phyloP scores from a whole-genome alignment of 1,140 invertebrate genomes.

The Lasaia peninsularis region DNA sequence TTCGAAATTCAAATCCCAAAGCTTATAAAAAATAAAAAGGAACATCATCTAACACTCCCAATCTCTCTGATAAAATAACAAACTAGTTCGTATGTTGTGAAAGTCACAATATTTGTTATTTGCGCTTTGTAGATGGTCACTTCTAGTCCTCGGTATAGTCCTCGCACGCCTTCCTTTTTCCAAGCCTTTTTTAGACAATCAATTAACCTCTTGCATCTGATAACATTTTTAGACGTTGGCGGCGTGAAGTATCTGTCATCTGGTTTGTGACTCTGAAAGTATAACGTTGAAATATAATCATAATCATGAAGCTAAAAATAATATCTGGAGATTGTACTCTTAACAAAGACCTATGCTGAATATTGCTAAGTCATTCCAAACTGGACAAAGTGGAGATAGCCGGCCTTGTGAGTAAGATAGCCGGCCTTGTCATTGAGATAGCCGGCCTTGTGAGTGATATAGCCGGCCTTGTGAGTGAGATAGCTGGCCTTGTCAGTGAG shows the following conservation, averaged over 20 bases:
- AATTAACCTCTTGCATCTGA: slow-evolving; percentile 38
- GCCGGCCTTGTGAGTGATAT: too few species aligned
- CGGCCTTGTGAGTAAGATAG: too few species aligned
- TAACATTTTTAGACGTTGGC: slow-evolving; percentile 35
- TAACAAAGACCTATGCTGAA: too few species aligned
- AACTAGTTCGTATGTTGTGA: slow-evolving; percentile 56
- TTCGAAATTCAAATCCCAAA: not conserved
- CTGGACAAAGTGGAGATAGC: too few species aligned
- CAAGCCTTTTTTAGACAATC: slow-evolving; percentile 38
- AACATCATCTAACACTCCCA: slow-evolving; percentile 1
- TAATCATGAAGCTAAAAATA: too few species aligned
- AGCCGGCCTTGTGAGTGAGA: too few species aligned
- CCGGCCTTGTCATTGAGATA: too few species aligned
- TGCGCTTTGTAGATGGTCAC: slow-evolving; percentile 55
- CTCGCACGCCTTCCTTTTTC: slow-evolving; percentile 38
- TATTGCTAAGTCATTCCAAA: too few species aligned
- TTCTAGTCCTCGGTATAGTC: slow-evolving; percentile 47
- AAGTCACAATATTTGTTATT: slow-evolving; percentile 46
- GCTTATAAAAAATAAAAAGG: not conserved
- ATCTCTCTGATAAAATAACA: slow-evolving; percentile 46
- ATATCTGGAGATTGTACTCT: too few species aligned
- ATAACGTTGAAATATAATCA: not conserved
- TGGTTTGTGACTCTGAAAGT: slow-evolving; percentile 49
- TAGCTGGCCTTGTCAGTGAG: too few species aligned
- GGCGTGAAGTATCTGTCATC: slow-evolving; percentile 38